These are phyloP conservation scores for Ptychochromis oligacanthus DNA, from an alignment of 2,113 vertebrate genomes.

Conservation along the genomic window DNA sequence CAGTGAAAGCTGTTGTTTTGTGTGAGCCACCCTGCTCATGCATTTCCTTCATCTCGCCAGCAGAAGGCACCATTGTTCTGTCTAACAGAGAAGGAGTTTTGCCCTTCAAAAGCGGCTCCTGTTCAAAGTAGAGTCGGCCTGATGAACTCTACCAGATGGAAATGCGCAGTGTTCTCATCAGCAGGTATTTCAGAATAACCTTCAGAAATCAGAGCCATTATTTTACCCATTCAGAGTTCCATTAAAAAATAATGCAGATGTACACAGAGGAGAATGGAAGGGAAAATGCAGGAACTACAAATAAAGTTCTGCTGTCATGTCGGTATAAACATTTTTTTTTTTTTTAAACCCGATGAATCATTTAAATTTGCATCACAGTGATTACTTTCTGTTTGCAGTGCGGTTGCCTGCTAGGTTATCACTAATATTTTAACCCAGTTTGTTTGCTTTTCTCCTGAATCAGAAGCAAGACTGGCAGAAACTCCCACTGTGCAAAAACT, in stretches of 20 bases:
- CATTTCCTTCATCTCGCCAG: conserved; percentile 37
- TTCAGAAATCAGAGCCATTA: not conserved
- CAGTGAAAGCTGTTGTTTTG: not conserved
- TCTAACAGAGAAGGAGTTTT: not conserved
- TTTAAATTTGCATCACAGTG: not conserved
- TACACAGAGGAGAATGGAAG: not conserved
- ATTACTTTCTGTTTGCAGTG: not conserved
- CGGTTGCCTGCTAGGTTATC: not conserved
- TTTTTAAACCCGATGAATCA: no score
- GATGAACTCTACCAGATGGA: not conserved
- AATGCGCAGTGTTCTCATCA: not conserved
- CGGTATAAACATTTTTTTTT: no score
- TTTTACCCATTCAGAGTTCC: not conserved
- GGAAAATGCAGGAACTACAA: not conserved
- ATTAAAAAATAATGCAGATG: not conserved
- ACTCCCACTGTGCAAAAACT: no score
- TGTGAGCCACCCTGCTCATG: not conserved
- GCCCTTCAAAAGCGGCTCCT: not conserved
- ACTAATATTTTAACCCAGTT: no score
- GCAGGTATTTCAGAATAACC: not conserved
- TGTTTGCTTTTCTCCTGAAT: no score
- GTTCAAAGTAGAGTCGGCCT: not conserved
- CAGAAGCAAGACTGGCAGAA: not conserved
- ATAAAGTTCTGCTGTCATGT: not conserved
- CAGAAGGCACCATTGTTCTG: conserved; percentile 56